Evolutionary conservation across 2,113 vertebrate species (phyloP), one percentile per base, ranked within the genome.

Genomic region (Lepus timidus): DNA sequence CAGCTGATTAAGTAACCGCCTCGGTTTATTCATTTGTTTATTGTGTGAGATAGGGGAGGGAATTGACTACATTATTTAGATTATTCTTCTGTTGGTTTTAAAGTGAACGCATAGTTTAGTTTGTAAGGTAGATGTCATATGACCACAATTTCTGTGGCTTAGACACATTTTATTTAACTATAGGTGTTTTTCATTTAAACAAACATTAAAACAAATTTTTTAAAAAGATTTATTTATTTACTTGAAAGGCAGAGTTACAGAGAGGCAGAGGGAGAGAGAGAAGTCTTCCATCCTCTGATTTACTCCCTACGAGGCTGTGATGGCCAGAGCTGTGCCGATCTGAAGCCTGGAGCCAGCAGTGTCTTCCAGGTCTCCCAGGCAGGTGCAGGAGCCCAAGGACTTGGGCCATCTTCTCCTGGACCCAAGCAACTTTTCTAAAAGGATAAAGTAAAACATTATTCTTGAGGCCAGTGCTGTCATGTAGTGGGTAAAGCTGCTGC

Each of bases 121-220:
- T 90, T 92, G 6, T 70, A 73, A 91, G 36, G 17, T 89, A 94
- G 36, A 84, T 92, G 78, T 33, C 23, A 85, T 39, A 31, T 93
- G 51, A 73, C 9, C 31, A 27, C 19, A 88, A 27, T 83, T 88
- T 78, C 44, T 44, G 7, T 44, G 44, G 44, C 9, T 84, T 89
- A 10, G 17, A 70, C 82, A 92, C 27, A 81, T 76, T 82, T 71
- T 93, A 83, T 81, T 89, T 31, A 89, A 62, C 68, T 89, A 22
- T 9, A 94, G 64, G 4, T 91, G 29, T 61, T 93, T 93, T 93
- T 62, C 17, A 31, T 91, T 91, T 70, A 86, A 85, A 68, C 52
- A 75, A 55, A 67, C 39, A 65, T 79, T 64, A 89, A 90, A 86
- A 55, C 17, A 90, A n/a, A 25, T 64, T 70, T 73, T 67, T 78